Evolutionary conservation across 2,888 invertebrate genomes (phyloP).

Genomic region (Rhabditophanes sp.): DNA sequence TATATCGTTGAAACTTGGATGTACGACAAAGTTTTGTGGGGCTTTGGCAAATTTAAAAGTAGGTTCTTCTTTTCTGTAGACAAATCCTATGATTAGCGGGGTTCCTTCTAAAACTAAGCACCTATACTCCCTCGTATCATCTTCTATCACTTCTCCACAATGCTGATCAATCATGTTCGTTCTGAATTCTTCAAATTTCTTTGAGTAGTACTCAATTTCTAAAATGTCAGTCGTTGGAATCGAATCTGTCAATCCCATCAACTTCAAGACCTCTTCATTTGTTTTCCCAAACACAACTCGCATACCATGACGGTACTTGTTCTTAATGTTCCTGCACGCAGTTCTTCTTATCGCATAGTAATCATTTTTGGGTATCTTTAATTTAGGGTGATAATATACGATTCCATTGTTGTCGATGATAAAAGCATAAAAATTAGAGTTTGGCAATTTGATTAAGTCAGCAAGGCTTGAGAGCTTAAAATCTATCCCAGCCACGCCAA

Average conservation of each 20-base stretch:
- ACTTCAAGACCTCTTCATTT: constrained; percentile 30
- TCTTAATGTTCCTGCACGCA: constrained; percentile 28
- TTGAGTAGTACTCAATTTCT: constrained; percentile 24
- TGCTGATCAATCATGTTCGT: constrained; percentile 16
- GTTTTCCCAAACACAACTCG: constrained; percentile 36
- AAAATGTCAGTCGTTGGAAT: constrained; percentile 34
- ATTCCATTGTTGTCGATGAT: constrained; percentile 41
- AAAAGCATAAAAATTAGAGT: constrained; percentile 25
- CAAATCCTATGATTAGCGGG: constrained; percentile 13
- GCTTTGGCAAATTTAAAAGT: constrained; percentile 7
- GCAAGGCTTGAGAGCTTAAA: constrained; percentile 5
- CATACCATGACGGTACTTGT: constrained; percentile 8
- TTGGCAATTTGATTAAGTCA: constrained; percentile 6
- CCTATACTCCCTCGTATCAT: constrained; percentile 10
- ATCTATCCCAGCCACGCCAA: constrained; percentile 21
- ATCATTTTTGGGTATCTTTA: constrained; percentile 21
- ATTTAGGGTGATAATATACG: constrained; percentile 34
- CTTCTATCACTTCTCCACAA: constrained; percentile 15
- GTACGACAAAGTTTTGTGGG: too few relatives aligned
- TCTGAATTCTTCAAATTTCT: constrained; percentile 18
- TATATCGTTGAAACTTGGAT: too few relatives aligned
- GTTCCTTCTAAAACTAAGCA: constrained; percentile 12
- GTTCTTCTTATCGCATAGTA: constrained; percentile 26
- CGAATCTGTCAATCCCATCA: constrained; percentile 33
- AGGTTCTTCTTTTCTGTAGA: constrained; percentile 3